Evolutionary conservation across 2,113 vertebrate species (phyloP).

Genomic region (Ancistrus triradiatus): DNA sequence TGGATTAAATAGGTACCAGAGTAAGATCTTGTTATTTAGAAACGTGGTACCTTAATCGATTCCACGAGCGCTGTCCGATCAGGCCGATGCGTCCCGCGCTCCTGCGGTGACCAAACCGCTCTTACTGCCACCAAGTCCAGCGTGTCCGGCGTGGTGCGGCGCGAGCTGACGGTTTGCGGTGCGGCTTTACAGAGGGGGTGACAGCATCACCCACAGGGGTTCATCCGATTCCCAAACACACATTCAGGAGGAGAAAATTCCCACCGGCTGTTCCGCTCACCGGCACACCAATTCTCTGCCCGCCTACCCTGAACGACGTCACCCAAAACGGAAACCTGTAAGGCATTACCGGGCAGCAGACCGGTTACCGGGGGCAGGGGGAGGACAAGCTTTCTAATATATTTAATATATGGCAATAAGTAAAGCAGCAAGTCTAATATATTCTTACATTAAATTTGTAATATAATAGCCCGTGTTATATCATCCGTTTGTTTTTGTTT

Average conservation of each 20-base stretch:
- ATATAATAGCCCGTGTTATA: too few relatives aligned
- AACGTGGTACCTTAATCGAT: neutral
- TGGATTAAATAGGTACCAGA: neutral
- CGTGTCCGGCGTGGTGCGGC: slow-evolving; percentile 2
- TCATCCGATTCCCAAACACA: neutral
- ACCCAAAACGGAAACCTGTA: slow-evolving; percentile 11
- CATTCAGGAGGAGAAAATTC: neutral
- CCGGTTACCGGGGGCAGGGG: too few relatives aligned
- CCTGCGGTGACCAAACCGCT: neutral
- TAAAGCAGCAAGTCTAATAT: too few relatives aligned
- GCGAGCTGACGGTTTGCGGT: neutral
- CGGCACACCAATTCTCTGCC: neutral
- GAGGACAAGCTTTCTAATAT: too few relatives aligned
- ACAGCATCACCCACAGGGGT: neutral
- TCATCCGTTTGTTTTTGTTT: too few relatives aligned
- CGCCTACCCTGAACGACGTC: slow-evolving; percentile 13
- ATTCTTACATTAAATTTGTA: too few relatives aligned
- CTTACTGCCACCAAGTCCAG: slow-evolving; percentile 2
- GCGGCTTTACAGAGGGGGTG: neutral
- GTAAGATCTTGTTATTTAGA: neutral
- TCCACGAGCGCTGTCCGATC: neutral
- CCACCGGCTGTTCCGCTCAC: too few relatives aligned
- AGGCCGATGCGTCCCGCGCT: neutral
- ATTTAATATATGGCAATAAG: too few relatives aligned
- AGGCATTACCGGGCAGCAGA: neutral